Evolutionary conservation across 1,140 invertebrate genomes (phyloP).

Genomic region (Eciton burchellii): DNA sequence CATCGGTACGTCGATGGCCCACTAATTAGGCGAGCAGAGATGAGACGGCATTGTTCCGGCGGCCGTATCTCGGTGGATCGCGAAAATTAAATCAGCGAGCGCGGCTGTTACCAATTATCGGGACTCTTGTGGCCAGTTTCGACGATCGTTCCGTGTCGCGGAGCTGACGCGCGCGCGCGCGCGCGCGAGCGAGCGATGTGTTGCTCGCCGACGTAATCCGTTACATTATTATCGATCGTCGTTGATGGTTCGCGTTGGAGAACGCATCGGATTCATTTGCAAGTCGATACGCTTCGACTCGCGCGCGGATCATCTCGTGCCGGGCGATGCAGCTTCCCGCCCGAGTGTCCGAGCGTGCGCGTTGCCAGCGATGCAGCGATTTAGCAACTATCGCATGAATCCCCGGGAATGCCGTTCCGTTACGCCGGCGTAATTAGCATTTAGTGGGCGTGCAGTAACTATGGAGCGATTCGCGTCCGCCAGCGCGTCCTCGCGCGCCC

Average conservation of each 20-base stretch:
- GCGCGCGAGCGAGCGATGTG: too few species aligned
- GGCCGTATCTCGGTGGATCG: background rate
- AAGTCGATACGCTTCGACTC: constrained; percentile 1
- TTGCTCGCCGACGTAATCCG: background rate
- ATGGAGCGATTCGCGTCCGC: constrained; percentile 23
- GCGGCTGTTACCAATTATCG: constrained; percentile 7
- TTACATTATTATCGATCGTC: background rate
- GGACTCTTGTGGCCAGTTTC: background rate
- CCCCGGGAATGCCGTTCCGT: constrained; percentile 17
- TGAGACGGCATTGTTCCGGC: constrained; percentile 20
- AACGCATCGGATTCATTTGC: background rate
- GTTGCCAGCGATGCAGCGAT: background rate
- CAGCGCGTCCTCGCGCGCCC: background rate
- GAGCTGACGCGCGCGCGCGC: background rate
- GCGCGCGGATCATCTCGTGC: background rate
- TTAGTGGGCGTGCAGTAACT: constrained; percentile 16
- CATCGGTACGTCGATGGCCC: background rate
- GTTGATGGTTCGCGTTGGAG: too few species aligned
- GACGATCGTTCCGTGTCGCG: background rate
- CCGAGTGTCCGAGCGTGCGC: too few species aligned
- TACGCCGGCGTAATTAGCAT: constrained; percentile 13
- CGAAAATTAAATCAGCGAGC: constrained; percentile 10
- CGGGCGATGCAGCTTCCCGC: too few species aligned
- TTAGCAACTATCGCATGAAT: constrained; percentile 24
- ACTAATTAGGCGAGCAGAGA: constrained; percentile 26